Base-by-base conservation (phyloP, 2,888 invertebrate species). In the Dicroscelio sp. region DNA sequence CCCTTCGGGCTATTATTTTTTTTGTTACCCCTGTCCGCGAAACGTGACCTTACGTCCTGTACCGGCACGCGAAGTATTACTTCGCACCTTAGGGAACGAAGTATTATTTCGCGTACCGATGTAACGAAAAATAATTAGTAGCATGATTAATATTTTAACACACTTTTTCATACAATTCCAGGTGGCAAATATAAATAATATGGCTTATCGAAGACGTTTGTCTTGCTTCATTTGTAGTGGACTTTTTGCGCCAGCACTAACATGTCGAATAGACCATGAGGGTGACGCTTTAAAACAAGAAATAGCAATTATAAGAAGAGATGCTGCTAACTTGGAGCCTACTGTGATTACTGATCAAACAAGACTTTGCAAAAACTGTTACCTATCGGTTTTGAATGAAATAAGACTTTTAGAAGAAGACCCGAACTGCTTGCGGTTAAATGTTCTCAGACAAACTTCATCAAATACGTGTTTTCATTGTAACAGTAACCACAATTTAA, bases 361-460 rank as follows among this genome's bases (percentile, higher is more conserved):
- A 60, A 84, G 85, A 33, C 23, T 88, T 17, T 85, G 88, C 38
- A 20, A 63, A 5, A 88, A 88, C 33, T 88, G 88, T 63, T 79
- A 85, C 33, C 65, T 10, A 5, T 75, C 86, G 2, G 80, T 86
- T 55, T 52, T 30, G 27, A 58, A 82, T 43, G 71, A 71, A 73
- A 73, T 73, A 35, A 23, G n/a, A 5, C 17, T 35, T 20, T 65
- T 82, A 12, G 35, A 90, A 4, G 27, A 2, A 17, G 90, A 86
- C 82, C 80, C 82, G 10, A 38, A 58, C 20, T 90, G 82, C n/a
- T 33, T 80, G 1, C 60, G 80, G 48, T 48, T 90, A 33, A 90
- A 82, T 55, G 69, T 82, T 6, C n/a, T 84, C 8, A 83, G 55
- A 35, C 73, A 73, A 73, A 85, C 73, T 3, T 31, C 35, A 27